Base-by-base conservation (phyloP, 53 echinoderm and acorn worm species). In the Pentamera pediparva region DNA sequence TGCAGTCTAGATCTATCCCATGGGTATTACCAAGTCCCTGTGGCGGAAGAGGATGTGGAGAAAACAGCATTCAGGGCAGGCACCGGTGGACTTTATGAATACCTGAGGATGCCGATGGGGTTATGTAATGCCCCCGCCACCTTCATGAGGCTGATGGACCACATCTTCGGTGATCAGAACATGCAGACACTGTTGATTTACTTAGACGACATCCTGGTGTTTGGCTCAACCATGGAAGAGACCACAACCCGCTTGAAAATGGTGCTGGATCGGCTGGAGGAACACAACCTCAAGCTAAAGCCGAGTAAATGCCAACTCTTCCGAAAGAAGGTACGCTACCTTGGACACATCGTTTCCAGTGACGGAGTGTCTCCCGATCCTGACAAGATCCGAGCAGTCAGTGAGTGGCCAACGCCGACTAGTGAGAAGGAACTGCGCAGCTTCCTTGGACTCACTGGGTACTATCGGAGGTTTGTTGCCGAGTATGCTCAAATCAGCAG, bases 51-150 rank as follows among this genome's bases (percentile, higher is more conserved):
- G 32, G 57, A 57, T 83, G 28, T 79, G 9, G 58, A 70, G 36
- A 90, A 86, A 63, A 90, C 86, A 1, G 90, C 90, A 0, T 89
- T 89, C 31, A 75, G 86, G 4, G 79, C 74, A 21, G 86, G 91
- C 24, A 86, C 91, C 4, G 86, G 86, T 6, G 86, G 91, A 1
- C 39, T 90, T 59, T 86, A 79, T 32, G 79, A 90, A 45, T 81
- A 76, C 40, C 61, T 70, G 0, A 59, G 87, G 0, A 87, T 92
- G 92, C 87, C 87, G 2, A 81, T 84, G 33, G 82, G 87, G 1
- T 62, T 92, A 6, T 84, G 83, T 43, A 91, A 87, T 63, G 87
- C 87, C 19, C 79, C 82, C 0, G 79, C 87, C 9, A 87, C 92
- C 28, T 92, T 84, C 51, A 84, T 84, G 82, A 18, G 85, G 12